A percentile compares a stretch with the other conserved stretches of the same genome.
phyloP scores from a whole-genome alignment of 2,113 vertebrate species.

The Malurus cyaneus region DNA sequence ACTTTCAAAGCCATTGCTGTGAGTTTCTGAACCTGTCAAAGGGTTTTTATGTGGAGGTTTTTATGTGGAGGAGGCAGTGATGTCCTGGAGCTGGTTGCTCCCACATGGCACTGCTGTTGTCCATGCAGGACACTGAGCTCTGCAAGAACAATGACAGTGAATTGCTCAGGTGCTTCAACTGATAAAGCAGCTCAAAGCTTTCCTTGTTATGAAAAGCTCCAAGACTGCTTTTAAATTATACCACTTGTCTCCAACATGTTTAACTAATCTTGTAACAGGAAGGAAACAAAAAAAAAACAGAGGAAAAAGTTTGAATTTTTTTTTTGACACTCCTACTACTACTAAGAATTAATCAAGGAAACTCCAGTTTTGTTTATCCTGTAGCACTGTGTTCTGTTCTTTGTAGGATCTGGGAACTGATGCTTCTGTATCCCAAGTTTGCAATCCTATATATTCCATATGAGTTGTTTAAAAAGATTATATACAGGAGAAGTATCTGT shows the following conservation, averaged over 20 bases:
- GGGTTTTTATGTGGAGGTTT: background rate
- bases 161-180: background rate
- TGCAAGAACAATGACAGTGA: rapidly evolving
- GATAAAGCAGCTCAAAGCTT: background rate
- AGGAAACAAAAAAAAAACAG: background rate
- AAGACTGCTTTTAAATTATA: background rate
- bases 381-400: background rate
- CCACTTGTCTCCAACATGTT: background rate
- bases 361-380: background rate
- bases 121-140: background rate
- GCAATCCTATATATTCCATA: background rate
- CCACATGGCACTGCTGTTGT: rapidly evolving
- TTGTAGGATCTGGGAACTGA: background rate
- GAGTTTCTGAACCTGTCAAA: background rate
- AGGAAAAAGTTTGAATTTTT: background rate
- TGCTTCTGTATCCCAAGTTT: background rate
- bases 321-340: background rate
- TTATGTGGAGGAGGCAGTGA: background rate
- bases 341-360: background rate
- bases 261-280: background rate
- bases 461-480: constrained; percentile 24
- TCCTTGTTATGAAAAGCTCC: background rate
- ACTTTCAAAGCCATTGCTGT: background rate
- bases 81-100: background rate
- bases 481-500: background rate